Percentiles rank a stretch among this genome's conserved stretches.
Evolutionary conservation across 2,888 invertebrate genomes (phyloP).

Genomic region (Agrenia bidenticulata): DNA sequence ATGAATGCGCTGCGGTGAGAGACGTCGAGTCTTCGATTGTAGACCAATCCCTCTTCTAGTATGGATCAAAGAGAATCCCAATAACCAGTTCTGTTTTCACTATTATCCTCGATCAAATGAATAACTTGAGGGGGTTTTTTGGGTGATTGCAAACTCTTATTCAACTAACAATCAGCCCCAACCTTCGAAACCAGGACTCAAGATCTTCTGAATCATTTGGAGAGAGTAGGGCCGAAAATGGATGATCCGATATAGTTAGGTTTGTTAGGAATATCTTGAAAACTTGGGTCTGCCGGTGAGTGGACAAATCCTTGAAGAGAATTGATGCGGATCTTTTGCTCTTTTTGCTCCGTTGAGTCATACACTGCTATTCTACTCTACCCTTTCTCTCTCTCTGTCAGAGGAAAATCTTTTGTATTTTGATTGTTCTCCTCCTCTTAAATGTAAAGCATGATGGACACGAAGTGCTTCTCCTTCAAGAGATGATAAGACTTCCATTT

Average conservation of each 20-base stretch:
- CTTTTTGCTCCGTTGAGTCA: neutral
- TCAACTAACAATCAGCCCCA: too few relatives aligned
- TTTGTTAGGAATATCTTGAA: neutral
- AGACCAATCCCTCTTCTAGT: too few relatives aligned
- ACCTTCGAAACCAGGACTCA: too few relatives aligned
- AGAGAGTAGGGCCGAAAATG: too few relatives aligned
- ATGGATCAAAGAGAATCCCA: conserved; percentile 3
- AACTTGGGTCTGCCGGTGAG: neutral
- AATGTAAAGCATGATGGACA: neutral
- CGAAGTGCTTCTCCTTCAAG: too few relatives aligned
- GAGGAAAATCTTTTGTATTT: neutral
- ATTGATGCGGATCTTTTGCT: conserved; percentile 17
- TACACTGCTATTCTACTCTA: neutral
- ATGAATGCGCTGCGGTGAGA: neutral
- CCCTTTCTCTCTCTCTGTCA: neutral
- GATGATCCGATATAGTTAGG: too few relatives aligned
- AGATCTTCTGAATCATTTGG: too few relatives aligned
- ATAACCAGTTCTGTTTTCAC: neutral
- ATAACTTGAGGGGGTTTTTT: conserved; percentile 4
- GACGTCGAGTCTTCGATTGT: neutral
- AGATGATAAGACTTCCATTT: too few relatives aligned
- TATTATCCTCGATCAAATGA: conserved; percentile 6
- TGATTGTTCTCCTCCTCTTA: neutral
- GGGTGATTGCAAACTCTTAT: neutral
- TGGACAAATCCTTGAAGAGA: conserved; percentile 8